These are phyloP conservation scores for Lithobates pipiens DNA, from an alignment of 2,797 vertebrate species.

Conservation along the genomic window DNA sequence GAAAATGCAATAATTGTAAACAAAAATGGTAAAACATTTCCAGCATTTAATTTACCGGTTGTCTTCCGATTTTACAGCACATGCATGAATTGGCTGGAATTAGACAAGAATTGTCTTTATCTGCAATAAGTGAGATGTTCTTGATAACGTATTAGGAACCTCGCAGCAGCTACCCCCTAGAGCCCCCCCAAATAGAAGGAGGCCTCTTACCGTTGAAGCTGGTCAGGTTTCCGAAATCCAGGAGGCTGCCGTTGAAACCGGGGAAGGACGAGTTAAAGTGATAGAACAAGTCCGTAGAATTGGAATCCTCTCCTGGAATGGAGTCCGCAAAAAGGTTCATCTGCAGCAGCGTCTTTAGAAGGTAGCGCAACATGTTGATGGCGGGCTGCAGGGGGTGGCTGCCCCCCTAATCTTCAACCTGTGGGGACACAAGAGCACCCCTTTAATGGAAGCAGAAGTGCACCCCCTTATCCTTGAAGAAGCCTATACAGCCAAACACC, in stretches of 20 bases:
- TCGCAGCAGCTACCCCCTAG: neutral
- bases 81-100: too few species aligned
- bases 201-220: slow-evolving; percentile 84
- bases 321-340: slow-evolving; percentile 96
- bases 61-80: too few species aligned
- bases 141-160: neutral
- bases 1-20: too few species aligned
- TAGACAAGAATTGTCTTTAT: too few species aligned
- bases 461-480: neutral
- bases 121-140: too few species aligned
- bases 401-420: slow-evolving; percentile 15
- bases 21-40: too few species aligned
- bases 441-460: slow-evolving; percentile 21
- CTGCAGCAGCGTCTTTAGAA: slow-evolving; percentile 95
- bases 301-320: slow-evolving; percentile 78
- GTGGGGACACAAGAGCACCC: slow-evolving; percentile 17
- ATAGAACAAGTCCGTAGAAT: slow-evolving; percentile 84
- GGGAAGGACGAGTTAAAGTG: slow-evolving; percentile 78
- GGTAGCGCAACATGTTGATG: slow-evolving; percentile 90
- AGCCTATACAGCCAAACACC: neutral
- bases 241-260: slow-evolving; percentile 79
- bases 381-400: neutral
- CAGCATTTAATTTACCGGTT: too few species aligned
- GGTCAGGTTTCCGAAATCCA: slow-evolving; percentile 81
- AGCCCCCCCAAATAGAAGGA: neutral